Base-by-base conservation (phyloP, 1,140 invertebrate species). In the Drosophila kurseongensis region DNA sequence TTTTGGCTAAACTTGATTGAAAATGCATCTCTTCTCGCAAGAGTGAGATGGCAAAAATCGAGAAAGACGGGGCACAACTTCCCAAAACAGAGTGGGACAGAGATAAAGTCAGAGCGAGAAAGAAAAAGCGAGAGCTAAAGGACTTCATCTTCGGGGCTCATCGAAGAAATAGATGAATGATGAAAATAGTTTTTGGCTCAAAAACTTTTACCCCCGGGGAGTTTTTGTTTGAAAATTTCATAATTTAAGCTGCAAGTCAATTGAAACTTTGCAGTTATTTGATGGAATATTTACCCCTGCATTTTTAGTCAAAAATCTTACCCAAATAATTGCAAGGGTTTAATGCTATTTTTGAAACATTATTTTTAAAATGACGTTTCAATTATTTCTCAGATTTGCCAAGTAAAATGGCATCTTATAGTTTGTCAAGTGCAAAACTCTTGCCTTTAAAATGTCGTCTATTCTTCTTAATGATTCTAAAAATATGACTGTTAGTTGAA, bases 1-100 rank as follows among this genome's bases (percentile, higher is more conserved):
- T 75, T 75, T 75, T 75, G 44, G 69, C 50, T 36, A 73, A 55
- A 75, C 29, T 66, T 75, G 72, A 75, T 75, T 75, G 72, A 75
- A 75, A 75, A 56, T 75, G 38, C 42, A 71, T 6, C 5, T 1
- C 1, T 18, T 18, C 38, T 14, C 36, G 44, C 7, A 18, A 41
- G 62, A 9, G 6, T 7, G 8, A 44, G 38, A 16, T 5, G 35
- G 12, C 18, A 3, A 32, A 14, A 48, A 48, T 8, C 3, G n/a
- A 29, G 27, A 6, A 32, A 41, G 38, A 29, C 9, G 35, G 18
- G 10, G 1, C 8, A 29, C n/a, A 38, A 63, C 60, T 63, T 35
- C 12, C 10, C 29, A 18, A 14, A 63, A 35, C 9, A 13, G 29
- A 36, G 14, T 6, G 50, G 3, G 38, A 59, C 5, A 27, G 45